A percentile compares a stretch with the other conserved stretches of the same genome.
Conservation (phyloP, 2,797 vertebrate genomes). For the Crypturellus tataupa region DNA sequence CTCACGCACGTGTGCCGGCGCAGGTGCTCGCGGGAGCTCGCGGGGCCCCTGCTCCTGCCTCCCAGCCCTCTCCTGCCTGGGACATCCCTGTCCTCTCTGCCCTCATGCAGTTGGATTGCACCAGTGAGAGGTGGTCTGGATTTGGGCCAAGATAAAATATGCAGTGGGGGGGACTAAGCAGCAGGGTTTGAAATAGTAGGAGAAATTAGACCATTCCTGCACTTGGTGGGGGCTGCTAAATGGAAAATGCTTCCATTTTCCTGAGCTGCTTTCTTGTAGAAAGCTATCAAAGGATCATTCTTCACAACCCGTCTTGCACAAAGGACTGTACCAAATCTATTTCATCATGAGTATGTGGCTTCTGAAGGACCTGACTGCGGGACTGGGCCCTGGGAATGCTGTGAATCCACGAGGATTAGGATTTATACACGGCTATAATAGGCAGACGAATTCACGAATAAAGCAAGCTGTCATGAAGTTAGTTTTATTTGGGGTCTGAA, state of each 20-base stretch:
- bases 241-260: neutral
- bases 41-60: accelerated
- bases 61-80: neutral
- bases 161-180: neutral
- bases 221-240: neutral
- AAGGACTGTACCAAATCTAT: neutral
- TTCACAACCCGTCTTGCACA: neutral
- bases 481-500: neutral
- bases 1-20: accelerated
- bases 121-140: neutral
- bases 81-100: neutral
- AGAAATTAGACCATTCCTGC: neutral
- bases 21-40: accelerated
- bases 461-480: neutral
- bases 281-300: neutral
- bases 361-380: neutral
- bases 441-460: slow-evolving; percentile 19
- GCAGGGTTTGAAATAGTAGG: neutral
- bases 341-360: neutral
- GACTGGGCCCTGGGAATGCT: neutral
- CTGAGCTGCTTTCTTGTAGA: neutral
- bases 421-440: neutral
- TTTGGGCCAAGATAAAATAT: neutral
- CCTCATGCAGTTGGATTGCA: accelerated
- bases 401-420: neutral